phyloP scores from a whole-genome alignment of 2,888 invertebrate species.

The Agrochola lychnidis region DNA sequence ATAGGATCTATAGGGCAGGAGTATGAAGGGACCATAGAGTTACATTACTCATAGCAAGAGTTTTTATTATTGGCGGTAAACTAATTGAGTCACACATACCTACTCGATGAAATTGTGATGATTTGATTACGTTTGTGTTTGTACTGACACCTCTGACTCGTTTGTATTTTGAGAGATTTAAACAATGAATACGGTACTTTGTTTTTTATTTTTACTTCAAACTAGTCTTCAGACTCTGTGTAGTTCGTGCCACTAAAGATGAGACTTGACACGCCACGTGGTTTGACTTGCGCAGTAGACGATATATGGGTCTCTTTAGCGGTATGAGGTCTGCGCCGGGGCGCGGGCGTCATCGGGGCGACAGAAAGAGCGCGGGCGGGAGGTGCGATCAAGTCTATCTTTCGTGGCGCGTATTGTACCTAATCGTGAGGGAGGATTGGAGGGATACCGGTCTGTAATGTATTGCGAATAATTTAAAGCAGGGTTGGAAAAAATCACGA shows the following conservation, averaged over 20 bases:
- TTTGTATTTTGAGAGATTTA: not conserved
- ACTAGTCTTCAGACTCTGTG: not conserved
- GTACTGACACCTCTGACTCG: not conserved
- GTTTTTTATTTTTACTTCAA: not conserved
- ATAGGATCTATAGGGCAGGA: not conserved
- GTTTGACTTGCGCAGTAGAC: too few species aligned
- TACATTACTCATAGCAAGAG: not conserved
- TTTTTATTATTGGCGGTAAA: slow-evolving; percentile 1
- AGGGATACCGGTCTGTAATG: not conserved
- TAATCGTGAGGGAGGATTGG: too few species aligned
- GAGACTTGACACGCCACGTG: too few species aligned
- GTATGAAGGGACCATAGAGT: not conserved
- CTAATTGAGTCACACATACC: slow-evolving; percentile 17
- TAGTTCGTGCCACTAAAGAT: too few species aligned
- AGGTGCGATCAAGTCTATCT: too few species aligned
- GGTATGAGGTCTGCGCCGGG: too few species aligned
- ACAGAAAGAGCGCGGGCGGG: too few species aligned
- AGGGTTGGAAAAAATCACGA: too few species aligned
- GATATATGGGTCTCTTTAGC: too few species aligned
- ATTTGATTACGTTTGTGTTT: slow-evolving; percentile 13
- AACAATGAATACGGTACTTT: not conserved
- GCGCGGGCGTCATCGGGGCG: too few species aligned
- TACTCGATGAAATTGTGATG: not conserved
- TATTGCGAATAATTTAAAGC: not conserved
- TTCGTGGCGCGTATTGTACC: too few species aligned